These are phyloP conservation scores for Sesamia nonagrioides DNA, from an alignment of 1,140 invertebrate species.

Conservation along the genomic window DNA sequence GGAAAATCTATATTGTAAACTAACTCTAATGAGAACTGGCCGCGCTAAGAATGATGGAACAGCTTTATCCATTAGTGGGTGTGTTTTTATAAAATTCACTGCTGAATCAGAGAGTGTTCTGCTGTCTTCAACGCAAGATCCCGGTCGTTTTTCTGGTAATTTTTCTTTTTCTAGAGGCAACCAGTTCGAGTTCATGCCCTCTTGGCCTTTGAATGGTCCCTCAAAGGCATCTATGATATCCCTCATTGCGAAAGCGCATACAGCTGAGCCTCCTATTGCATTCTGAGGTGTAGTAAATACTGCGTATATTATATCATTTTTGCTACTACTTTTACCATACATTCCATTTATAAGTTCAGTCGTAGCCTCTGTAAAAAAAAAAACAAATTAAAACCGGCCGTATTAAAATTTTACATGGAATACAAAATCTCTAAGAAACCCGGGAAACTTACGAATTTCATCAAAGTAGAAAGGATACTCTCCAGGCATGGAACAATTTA, in stretches of 20 bases:
- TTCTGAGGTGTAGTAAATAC: conserved; percentile 98
- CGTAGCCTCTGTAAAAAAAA: conserved; percentile 82
- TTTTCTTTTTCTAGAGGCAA: conserved; percentile 92
- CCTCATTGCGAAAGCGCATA: conserved; percentile 97
- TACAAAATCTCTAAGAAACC: too few species aligned
- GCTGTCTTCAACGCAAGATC: conserved; percentile 97
- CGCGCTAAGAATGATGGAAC: conserved; percentile 92
- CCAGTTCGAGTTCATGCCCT: conserved; percentile 97
- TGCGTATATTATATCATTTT: conserved; percentile 96
- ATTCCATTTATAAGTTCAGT: conserved; percentile 87
- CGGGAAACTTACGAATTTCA: conserved; percentile 96
- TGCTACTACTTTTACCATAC: conserved; percentile 92
- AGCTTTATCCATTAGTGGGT: conserved; percentile 98
- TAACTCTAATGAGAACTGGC: conserved; percentile 93
- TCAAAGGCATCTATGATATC: conserved; percentile 97
- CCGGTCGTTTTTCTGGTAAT: conserved; percentile 93
- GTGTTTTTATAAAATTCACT: conserved; percentile 98
- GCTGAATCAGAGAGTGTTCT: conserved; percentile 94
- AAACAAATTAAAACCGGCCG: too few species aligned
- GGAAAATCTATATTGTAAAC: conserved; percentile 94
- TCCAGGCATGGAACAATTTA: conserved; percentile 98
- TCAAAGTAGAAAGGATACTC: conserved; percentile 99
- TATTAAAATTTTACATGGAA: not conserved
- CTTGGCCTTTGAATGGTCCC: conserved; percentile 97
- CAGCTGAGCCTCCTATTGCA: conserved; percentile 97